A percentile compares a stretch with the other conserved stretches of the same genome.
Evolutionary conservation across 2,113 vertebrate species (phyloP).

Genomic region (Antechinus flavipes): DNA sequence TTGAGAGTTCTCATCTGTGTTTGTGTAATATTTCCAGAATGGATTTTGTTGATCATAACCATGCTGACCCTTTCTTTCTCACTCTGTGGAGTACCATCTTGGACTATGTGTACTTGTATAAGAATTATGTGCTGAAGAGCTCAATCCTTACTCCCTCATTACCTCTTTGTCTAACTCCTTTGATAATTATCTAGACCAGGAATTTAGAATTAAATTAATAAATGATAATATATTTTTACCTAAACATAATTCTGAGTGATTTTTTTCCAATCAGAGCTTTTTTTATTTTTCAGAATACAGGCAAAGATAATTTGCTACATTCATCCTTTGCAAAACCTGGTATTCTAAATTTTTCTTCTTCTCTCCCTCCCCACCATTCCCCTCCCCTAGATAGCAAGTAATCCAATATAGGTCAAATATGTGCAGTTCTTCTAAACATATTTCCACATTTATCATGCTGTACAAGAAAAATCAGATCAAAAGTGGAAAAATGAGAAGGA

Average conservation of each 20-base stretch:
- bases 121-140: neutral
- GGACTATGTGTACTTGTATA: neutral
- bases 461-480: no score
- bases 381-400: no score
- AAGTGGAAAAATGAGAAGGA: no score
- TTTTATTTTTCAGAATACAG: neutral
- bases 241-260: neutral
- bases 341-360: no score
- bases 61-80: neutral
- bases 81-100: neutral
- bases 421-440: neutral
- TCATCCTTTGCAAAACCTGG: no score
- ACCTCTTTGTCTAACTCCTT: neutral
- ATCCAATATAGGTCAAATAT: no score
- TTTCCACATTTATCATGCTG: neutral
- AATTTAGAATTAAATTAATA: no score
- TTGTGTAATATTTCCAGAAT: neutral
- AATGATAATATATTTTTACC: neutral
- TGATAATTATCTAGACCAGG: neutral
- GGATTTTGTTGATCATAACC: fast-evolving
- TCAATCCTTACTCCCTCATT: neutral
- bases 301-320: no score
- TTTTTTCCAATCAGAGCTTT: neutral
- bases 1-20: neutral
- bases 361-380: no score